Evolutionary conservation across 2,113 vertebrate species (phyloP).

Genomic region (Clarias batrachus): DNA sequence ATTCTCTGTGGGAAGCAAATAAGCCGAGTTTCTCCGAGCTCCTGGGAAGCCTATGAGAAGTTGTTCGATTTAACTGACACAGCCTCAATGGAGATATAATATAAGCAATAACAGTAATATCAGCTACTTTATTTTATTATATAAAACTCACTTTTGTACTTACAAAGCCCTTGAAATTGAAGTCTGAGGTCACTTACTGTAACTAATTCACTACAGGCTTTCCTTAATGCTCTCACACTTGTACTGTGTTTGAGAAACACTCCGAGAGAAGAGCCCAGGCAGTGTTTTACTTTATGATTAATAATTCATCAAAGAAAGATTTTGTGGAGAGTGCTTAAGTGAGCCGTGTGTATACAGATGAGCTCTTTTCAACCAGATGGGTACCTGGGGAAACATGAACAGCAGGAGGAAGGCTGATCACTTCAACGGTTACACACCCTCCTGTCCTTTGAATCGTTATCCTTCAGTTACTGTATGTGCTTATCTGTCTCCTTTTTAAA

Average conservation of each 20-base stretch:
- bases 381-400: slow-evolving; percentile 19
- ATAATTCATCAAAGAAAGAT: slow-evolving; percentile 45
- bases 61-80: neutral
- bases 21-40: neutral
- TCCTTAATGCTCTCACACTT: neutral
- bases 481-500: neutral
- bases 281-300: slow-evolving; percentile 39
- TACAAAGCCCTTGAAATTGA: slow-evolving; percentile 18
- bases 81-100: neutral
- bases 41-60: neutral
- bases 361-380: slow-evolving; percentile 16
- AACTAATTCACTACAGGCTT: slow-evolving; percentile 11
- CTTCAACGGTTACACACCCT: slow-evolving; percentile 22
- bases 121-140: neutral
- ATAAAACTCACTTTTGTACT: neutral
- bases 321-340: slow-evolving; percentile 32
- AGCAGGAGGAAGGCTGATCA: slow-evolving; percentile 8
- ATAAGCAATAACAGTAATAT: neutral
- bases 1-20: slow-evolving; percentile 5
- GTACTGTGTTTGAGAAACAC: neutral
- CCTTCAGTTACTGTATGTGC: neutral
- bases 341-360: slow-evolving; percentile 31
- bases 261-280: neutral
- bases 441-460: neutral
- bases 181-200: neutral